Conservation (phyloP, 2,113 vertebrate genomes). For the Syngnathus typhle region DNA sequence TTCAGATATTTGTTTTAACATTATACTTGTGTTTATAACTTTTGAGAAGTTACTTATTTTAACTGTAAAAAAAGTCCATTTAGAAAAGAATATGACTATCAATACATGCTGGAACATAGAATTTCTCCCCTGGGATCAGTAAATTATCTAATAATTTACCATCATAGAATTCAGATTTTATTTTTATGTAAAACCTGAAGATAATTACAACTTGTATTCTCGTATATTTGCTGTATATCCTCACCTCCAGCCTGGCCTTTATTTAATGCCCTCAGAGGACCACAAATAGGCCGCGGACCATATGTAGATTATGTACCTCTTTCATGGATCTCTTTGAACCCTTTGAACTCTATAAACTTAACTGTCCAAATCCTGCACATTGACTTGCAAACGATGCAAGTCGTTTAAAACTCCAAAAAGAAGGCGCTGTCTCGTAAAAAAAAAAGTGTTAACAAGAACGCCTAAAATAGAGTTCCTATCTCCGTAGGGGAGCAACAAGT, state of each 20-base stretch:
- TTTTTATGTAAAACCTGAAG: too few species aligned
- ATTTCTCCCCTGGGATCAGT: too few species aligned
- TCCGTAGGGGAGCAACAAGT: slow-evolving; percentile 51
- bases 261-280: neutral
- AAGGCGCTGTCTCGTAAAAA: too few species aligned
- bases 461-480: neutral
- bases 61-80: too few species aligned
- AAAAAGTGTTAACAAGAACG: neutral
- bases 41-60: neutral
- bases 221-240: too few species aligned
- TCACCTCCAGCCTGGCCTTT: too few species aligned
- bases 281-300: neutral
- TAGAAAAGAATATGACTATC: too few species aligned
- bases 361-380: neutral
- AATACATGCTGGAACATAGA: too few species aligned
- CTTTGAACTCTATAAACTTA: neutral
- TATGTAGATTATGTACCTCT: neutral
- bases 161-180: too few species aligned
- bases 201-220: too few species aligned
- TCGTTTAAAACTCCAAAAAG: neutral
- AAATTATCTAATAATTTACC: too few species aligned
- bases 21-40: neutral
- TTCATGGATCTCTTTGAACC: neutral
- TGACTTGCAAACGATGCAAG: neutral
- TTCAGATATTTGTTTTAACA: too few species aligned